These are phyloP conservation scores for Geopemphigus sp. DNA, from an alignment of 1,140 invertebrate species.

Conservation along the genomic window DNA sequence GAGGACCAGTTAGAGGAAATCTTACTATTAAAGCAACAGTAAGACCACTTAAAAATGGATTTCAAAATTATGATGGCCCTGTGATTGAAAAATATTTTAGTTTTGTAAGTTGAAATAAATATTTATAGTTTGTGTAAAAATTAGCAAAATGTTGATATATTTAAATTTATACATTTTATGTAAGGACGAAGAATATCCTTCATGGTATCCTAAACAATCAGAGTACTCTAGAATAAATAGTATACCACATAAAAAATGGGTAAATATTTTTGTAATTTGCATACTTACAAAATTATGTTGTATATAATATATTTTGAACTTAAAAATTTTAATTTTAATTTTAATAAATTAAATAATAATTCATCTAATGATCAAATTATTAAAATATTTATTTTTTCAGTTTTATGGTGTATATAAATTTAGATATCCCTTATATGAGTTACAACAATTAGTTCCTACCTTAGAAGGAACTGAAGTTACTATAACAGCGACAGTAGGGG, in stretches of 20 bases:
- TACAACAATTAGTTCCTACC: slow-evolving; percentile 66
- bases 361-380: neutral
- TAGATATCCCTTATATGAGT: slow-evolving; percentile 76
- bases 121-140: slow-evolving; percentile 9
- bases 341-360: neutral
- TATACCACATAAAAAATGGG: slow-evolving; percentile 68
- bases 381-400: slow-evolving; percentile 57
- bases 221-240: slow-evolving; percentile 48
- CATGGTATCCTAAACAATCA: slow-evolving; percentile 64
- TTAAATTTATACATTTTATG: slow-evolving; percentile 50
- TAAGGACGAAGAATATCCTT: slow-evolving; percentile 71
- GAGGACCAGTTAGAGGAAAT: slow-evolving; percentile 79
- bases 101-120: slow-evolving; percentile 62
- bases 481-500: slow-evolving; percentile 85
- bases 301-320: too few species aligned
- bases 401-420: slow-evolving; percentile 86
- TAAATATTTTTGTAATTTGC: slow-evolving; percentile 56
- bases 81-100: slow-evolving; percentile 69
- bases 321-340: neutral
- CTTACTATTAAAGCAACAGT: slow-evolving; percentile 78
- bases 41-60: slow-evolving; percentile 60
- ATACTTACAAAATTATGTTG: neutral
- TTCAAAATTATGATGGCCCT: slow-evolving; percentile 53
- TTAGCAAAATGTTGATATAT: slow-evolving; percentile 19
- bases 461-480: slow-evolving; percentile 79